These are phyloP conservation scores for Platichthys stellatus DNA, from an alignment of 2,113 vertebrate species.

Conservation along the genomic window DNA sequence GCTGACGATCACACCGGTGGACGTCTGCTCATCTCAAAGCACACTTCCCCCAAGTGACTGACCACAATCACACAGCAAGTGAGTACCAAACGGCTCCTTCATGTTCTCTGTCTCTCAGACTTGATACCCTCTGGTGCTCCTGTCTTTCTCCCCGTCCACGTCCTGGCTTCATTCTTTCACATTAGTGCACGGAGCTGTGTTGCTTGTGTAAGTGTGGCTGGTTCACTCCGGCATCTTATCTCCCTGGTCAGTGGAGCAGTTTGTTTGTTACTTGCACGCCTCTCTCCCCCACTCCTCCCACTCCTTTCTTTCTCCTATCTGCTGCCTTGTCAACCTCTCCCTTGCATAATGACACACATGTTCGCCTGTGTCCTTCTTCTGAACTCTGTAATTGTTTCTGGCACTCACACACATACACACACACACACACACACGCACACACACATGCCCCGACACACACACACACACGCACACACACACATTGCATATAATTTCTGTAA, in stretches of 20 bases:
- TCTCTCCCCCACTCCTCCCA: background rate
- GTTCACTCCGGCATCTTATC: slow-evolving; percentile 39
- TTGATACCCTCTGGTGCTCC: background rate
- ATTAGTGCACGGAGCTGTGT: slow-evolving; percentile 1
- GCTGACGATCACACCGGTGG: slow-evolving; percentile 52
- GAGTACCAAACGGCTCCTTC: slow-evolving; percentile 49
- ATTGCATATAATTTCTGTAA: background rate
- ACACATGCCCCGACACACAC: background rate
- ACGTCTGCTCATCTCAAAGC: slow-evolving; percentile 54
- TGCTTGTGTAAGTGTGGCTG: slow-evolving; percentile 18
- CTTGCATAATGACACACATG: slow-evolving; percentile 40
- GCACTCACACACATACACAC: background rate
- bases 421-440: slow-evolving; percentile 12
- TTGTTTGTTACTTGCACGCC: slow-evolving; percentile 27
- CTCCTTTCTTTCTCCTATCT: slow-evolving; percentile 26
- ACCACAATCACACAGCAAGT: slow-evolving; percentile 55
- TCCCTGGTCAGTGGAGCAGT: slow-evolving; percentile 19
- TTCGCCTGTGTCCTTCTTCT: background rate
- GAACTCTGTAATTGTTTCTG: slow-evolving; percentile 10
- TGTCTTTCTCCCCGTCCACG: slow-evolving; percentile 1
- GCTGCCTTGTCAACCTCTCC: slow-evolving; percentile 35
- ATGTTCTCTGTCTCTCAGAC: background rate
- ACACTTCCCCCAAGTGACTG: slow-evolving; percentile 39
- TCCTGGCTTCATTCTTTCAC: background rate
- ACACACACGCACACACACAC: background rate